A percentile compares a stretch with the other conserved stretches of the same genome.
Evolutionary conservation across 2,888 invertebrate genomes (phyloP).

Genomic region (Limenitis camilla): DNA sequence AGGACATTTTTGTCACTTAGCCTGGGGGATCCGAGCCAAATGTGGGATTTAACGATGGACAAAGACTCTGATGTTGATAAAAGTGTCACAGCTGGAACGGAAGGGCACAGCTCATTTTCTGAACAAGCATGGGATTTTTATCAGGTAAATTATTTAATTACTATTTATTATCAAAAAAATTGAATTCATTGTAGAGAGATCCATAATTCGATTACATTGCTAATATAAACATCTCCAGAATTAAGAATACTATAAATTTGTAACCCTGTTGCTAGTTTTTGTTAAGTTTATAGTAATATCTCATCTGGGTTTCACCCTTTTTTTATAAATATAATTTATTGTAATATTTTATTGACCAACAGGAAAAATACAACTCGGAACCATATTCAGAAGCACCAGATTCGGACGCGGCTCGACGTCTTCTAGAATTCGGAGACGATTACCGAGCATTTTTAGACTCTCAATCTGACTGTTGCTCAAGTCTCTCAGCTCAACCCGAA

Average conservation of each 20-base stretch:
- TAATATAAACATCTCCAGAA: too few relatives aligned
- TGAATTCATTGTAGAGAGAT: too few relatives aligned
- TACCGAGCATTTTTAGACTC: constrained; percentile 92
- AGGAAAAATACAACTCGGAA: constrained; percentile 94
- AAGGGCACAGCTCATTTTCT: constrained; percentile 87
- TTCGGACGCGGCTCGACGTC: constrained; percentile 86
- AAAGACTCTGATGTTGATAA: constrained; percentile 71
- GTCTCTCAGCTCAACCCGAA: constrained; percentile 79
- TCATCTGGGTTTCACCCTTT: not conserved
- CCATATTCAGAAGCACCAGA: constrained; percentile 91
- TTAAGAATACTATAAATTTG: too few relatives aligned
- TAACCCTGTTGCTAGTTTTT: too few relatives aligned
- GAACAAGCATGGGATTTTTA: constrained; percentile 97
- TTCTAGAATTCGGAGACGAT: constrained; percentile 92
- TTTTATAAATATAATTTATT: not conserved
- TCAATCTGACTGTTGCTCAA: constrained; percentile 90
- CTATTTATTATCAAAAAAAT: too few relatives aligned
- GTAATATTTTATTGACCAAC: constrained; percentile 27
- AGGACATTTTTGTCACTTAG: constrained; percentile 55
- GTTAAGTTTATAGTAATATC: too few relatives aligned
- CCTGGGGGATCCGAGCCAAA: constrained; percentile 58
- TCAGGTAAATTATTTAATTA: constrained; percentile 74
- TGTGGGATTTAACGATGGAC: constrained; percentile 63
- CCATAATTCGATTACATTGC: too few relatives aligned
- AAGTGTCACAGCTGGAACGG: constrained; percentile 78